Percentiles rank a stretch among this genome's conserved stretches.
Conservation (phyloP, 2,113 vertebrate species). For the Bucco capensis region DNA sequence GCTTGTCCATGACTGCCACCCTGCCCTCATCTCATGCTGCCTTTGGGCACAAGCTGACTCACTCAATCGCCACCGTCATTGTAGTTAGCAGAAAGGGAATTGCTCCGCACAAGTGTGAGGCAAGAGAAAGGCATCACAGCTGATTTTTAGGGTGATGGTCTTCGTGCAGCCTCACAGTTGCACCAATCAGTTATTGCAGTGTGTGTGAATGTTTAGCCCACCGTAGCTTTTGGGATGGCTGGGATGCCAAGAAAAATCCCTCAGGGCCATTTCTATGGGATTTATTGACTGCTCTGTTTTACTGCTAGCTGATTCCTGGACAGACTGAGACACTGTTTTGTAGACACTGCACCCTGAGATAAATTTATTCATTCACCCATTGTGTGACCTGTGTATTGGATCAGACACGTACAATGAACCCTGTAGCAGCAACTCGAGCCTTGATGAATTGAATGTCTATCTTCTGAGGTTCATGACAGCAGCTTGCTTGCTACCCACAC, state of each 20-base stretch:
- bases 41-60: neutral
- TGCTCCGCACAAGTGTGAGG: neutral
- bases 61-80: neutral
- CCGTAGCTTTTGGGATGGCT: neutral
- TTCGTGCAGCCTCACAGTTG: neutral
- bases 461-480: conserved; percentile 12
- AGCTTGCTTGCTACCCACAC: conserved; percentile 29
- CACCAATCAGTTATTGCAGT: neutral
- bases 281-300: conserved; percentile 27
- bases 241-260: neutral
- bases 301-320: neutral
- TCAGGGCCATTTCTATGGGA: conserved; percentile 14
- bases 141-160: neutral
- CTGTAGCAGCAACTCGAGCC: neutral
- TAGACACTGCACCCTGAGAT: neutral
- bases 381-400: conserved; percentile 11
- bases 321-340: neutral
- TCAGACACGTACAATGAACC: neutral
- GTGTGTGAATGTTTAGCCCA: neutral
- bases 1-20: neutral
- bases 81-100: neutral
- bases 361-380: conserved; percentile 22
- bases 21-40: neutral
- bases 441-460: neutral
- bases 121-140: neutral